Base-by-base conservation (phyloP, 2,888 invertebrate species). In the Tuberolachnus salignus region DNA sequence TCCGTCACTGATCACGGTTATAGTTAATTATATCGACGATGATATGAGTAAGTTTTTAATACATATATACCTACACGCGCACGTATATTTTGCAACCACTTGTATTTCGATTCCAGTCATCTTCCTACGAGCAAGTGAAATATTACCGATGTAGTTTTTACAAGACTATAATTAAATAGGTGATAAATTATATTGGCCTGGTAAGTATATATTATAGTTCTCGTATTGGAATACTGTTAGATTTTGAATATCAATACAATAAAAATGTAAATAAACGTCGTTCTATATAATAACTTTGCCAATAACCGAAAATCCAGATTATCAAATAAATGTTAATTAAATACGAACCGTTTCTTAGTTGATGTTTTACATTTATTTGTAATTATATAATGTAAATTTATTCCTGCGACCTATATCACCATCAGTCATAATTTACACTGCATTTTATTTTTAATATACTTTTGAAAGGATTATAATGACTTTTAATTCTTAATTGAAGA, bases 91-190 rank as follows among this genome's bases (percentile, higher is more conserved):
- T 59, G 71, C 46, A 59, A 49, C n/a, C 46, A 49, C 71, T 49
- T 4, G 57, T 57, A 23, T 70, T 26, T 70, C 11, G 44, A 70
- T 44, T 26, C 23, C 71, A 71, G 59, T 71, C 71, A 16, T 71
- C 71, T 71, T 71, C 46, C 71, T 26, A 46, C 46, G 11, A 10
- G 21, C 42, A n/a, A 21, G 14, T 53, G 14, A 34, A 19, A 69
- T 42, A 53, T 34, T 44, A 51, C n/a, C 51, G 14, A 57, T n/a
- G 8, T 13, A 3, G 13, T 46, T 49, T 46, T 59, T n/a, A 26
- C 8, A n/a, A n/a, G n/a, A 59, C 71, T 59, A 71, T 49, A 71
- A 59, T 71, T 59, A 71, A 59, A 46, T 59, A 71, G 46, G 46
- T 71, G 23, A 71, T 71, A 57, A 57, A 57, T 71, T 42, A 9